A percentile compares a stretch with the other conserved stretches of the same genome.
Evolutionary conservation across 2,888 invertebrate species (phyloP).

Genomic region (Chrysolina haemoptera): DNA sequence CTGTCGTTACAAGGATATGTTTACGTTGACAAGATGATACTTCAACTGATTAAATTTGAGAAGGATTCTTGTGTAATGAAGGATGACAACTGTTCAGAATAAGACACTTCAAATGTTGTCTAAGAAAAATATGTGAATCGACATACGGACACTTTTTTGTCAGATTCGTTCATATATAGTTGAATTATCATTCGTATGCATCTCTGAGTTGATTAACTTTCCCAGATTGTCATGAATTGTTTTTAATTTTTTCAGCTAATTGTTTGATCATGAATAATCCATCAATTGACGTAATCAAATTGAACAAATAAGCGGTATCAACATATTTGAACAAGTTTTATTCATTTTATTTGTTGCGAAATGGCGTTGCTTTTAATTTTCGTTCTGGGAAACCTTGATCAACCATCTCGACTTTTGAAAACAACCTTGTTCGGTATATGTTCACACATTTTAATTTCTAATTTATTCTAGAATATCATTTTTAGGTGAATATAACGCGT

Average conservation of each 20-base stretch:
- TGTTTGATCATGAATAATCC: too few species aligned
- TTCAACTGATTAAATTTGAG: background rate
- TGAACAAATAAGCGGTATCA: too few species aligned
- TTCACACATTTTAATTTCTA: slow-evolving; percentile 49
- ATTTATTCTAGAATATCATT: slow-evolving; percentile 51
- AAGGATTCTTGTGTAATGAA: background rate
- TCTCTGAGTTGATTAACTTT: background rate
- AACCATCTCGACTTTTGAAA: slow-evolving; percentile 29
- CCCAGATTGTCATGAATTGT: background rate
- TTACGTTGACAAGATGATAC: background rate
- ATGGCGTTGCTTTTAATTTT: background rate
- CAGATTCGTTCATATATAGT: background rate
- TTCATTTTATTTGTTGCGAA: background rate
- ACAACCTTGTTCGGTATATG: slow-evolving; percentile 34
- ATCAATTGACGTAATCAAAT: too few species aligned
- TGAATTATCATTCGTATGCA: background rate
- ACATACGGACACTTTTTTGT: background rate
- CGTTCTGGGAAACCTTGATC: background rate
- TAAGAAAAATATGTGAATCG: background rate
- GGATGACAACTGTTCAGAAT: background rate
- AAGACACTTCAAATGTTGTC: background rate
- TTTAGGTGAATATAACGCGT: slow-evolving; percentile 53
- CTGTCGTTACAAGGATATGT: slow-evolving; percentile 41
- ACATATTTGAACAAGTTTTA: background rate
- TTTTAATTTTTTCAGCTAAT: too few species aligned